phyloP scores from a whole-genome alignment of 2,113 vertebrate species.

The Toxotes jaculatrix region DNA sequence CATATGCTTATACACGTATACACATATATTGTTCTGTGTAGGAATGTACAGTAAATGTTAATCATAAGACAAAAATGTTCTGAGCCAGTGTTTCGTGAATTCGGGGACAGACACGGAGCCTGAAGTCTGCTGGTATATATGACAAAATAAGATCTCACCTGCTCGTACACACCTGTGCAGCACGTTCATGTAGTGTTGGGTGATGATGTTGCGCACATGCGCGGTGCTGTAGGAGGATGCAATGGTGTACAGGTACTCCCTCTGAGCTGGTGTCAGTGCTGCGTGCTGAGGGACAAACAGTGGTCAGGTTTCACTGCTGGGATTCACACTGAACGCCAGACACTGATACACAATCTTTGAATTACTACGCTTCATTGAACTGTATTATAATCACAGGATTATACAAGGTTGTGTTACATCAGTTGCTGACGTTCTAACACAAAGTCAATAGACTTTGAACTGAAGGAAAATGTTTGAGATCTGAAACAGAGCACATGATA shows the following conservation, averaged over 20 bases:
- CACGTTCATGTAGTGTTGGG: slow-evolving; percentile 81
- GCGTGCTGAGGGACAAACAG: slow-evolving; percentile 72
- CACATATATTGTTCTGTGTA: no score
- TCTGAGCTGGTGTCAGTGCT: slow-evolving; percentile 81
- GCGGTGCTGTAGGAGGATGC: slow-evolving; percentile 75
- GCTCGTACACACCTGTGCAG: slow-evolving; percentile 69
- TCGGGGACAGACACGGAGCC: no score
- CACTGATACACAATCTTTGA: not conserved
- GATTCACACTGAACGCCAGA: not conserved
- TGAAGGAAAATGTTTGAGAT: not conserved
- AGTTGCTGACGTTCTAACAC: not conserved
- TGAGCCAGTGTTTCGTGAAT: no score
- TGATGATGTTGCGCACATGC: slow-evolving; percentile 75
- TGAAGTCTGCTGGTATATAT: no score
- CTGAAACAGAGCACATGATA: no score
- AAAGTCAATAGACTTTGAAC: not conserved
- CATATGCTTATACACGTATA: no score
- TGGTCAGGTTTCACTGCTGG: slow-evolving; percentile 2
- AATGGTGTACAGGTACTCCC: slow-evolving; percentile 76
- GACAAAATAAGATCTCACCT: slow-evolving; percentile 61
- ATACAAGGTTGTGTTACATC: not conserved
- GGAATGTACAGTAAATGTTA: no score
- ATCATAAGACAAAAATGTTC: no score
- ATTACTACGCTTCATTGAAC: not conserved
- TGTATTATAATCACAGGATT: not conserved